Evolutionary conservation across 2,797 vertebrate species (phyloP).

Genomic region (Anomalospiza imberbis): DNA sequence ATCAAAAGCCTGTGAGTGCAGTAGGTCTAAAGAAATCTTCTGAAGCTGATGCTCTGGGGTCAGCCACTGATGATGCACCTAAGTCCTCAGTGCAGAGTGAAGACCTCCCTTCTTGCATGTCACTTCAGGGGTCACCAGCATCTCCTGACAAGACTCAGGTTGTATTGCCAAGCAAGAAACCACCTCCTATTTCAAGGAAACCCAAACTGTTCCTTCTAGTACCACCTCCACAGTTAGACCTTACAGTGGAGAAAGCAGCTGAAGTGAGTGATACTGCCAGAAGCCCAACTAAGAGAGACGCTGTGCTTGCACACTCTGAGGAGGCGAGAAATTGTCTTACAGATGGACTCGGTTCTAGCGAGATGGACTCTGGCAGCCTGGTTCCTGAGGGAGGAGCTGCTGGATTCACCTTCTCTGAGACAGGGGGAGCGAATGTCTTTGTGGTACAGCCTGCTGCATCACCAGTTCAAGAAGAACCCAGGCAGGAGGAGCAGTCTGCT

Average conservation of each 20-base stretch:
- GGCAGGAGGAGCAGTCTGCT: slow-evolving; percentile 64
- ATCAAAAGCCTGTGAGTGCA: neutral
- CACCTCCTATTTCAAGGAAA: slow-evolving; percentile 89
- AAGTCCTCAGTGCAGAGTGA: slow-evolving; percentile 18
- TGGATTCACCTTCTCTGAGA: slow-evolving; percentile 68
- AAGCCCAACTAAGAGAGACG: slow-evolving; percentile 52
- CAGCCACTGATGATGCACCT: neutral
- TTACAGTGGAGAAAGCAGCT: slow-evolving; percentile 61
- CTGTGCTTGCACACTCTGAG: slow-evolving; percentile 42
- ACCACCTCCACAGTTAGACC: slow-evolving; percentile 74
- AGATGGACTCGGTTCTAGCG: slow-evolving; percentile 63
- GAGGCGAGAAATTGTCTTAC: slow-evolving; percentile 66
- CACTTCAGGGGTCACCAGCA: slow-evolving; percentile 25
- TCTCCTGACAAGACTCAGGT: slow-evolving; percentile 60
- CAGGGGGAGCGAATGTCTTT: slow-evolving; percentile 68
- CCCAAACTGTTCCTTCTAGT: slow-evolving; percentile 85
- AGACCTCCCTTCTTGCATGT: neutral
- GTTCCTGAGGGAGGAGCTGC: slow-evolving; percentile 70
- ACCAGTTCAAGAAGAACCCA: slow-evolving; percentile 44
- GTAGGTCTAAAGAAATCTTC: neutral
- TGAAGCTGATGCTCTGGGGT: neutral
- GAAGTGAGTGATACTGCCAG: slow-evolving; percentile 51
- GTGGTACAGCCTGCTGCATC: slow-evolving; percentile 65
- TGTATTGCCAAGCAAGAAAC: slow-evolving; percentile 82
- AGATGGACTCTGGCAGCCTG: slow-evolving; percentile 62